These are phyloP conservation scores for Ericerus pela DNA, from an alignment of 1,140 invertebrate genomes.

Conservation along the genomic window DNA sequence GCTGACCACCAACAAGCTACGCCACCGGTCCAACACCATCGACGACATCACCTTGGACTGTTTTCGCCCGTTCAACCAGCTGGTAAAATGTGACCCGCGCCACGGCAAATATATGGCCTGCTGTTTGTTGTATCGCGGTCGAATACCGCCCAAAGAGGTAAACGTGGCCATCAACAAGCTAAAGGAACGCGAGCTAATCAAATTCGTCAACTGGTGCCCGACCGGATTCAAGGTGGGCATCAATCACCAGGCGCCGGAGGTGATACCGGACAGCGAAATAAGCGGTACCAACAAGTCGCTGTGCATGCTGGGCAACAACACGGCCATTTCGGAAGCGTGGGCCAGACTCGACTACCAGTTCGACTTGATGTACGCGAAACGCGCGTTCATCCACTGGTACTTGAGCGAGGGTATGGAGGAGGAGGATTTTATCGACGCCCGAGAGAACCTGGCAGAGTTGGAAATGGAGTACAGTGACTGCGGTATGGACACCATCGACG, in stretches of 20 bases:
- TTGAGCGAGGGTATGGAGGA: slow-evolving; percentile 61
- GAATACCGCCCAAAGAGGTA: slow-evolving; percentile 40
- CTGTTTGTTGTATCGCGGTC: slow-evolving; percentile 39
- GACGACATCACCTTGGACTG: slow-evolving; percentile 34
- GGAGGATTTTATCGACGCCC: slow-evolving; percentile 55
- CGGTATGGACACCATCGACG: slow-evolving; percentile 3
- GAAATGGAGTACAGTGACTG: slow-evolving; percentile 4
- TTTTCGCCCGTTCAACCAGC: slow-evolving; percentile 35
- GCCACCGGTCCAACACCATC: slow-evolving; percentile 36
- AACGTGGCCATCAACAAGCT: slow-evolving; percentile 40
- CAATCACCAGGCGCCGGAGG: slow-evolving; percentile 35
- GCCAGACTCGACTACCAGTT: slow-evolving; percentile 56
- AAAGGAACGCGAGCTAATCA: slow-evolving; percentile 19
- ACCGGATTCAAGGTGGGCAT: slow-evolving; percentile 33
- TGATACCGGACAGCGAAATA: slow-evolving; percentile 41
- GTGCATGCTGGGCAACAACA: slow-evolving; percentile 44
- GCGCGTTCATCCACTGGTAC: slow-evolving; percentile 65
- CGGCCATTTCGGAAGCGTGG: slow-evolving; percentile 65
- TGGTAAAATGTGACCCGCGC: slow-evolving; percentile 40
- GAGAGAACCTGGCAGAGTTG: not conserved
- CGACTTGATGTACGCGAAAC: slow-evolving; percentile 63
- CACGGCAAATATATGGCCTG: slow-evolving; percentile 40
- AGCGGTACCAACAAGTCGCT: slow-evolving; percentile 37
- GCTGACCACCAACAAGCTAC: slow-evolving; percentile 37
- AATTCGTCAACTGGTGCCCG: slow-evolving; percentile 44